Base-by-base conservation (phyloP, 2,797 vertebrate genomes). In the Sebastes steindachneri region DNA sequence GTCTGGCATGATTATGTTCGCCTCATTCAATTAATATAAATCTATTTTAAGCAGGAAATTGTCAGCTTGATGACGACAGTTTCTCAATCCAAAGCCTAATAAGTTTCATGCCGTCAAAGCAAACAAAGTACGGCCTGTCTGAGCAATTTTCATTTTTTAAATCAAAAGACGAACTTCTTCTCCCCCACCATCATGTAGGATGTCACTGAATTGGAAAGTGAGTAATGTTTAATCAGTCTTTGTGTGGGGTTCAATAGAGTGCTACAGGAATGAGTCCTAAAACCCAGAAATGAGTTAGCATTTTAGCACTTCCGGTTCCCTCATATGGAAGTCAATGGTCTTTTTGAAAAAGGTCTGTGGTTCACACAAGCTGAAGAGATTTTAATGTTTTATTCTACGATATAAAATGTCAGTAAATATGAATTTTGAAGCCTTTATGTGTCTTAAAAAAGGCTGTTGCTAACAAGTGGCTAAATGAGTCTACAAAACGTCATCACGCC, bases 21-120 rank as follows among this genome's bases (percentile, higher is more conserved):
- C 84, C 73, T 83, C 55, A 86, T 88, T 88, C 73, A 83, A 88
- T 93, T 88, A 86, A 85, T 84, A 69, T 66, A 72, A 28, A 84
- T 64, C 79, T 88, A 86, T 85, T 89, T 90, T 91, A 88, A 89
- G 79, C 78, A 29, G 75, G 75, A 64, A 86, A 86, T 69, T 80
- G 81, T 83, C 83, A 82, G 80, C 62, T 25, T 35, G 60, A 66
- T 65, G 37, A 53, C 8, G 35, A 74, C 75, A n/a, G n/a, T 80
- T 81, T 78, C 68, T 57, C 51, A 76, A 21, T 62, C 41, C 31
- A 48, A 21, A 73, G 48, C 70, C 37, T 62, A 19, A 78, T 25
- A 26, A 70, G 25, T 62, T 67, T 41, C 21, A 75, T 86, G 88
- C 41, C 55, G 73, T 85, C 28, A 86, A 86, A 88, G 70, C 76